These are phyloP conservation scores for Planococcus citri DNA, from an alignment of 1,140 invertebrate genomes.

Conservation along the genomic window DNA sequence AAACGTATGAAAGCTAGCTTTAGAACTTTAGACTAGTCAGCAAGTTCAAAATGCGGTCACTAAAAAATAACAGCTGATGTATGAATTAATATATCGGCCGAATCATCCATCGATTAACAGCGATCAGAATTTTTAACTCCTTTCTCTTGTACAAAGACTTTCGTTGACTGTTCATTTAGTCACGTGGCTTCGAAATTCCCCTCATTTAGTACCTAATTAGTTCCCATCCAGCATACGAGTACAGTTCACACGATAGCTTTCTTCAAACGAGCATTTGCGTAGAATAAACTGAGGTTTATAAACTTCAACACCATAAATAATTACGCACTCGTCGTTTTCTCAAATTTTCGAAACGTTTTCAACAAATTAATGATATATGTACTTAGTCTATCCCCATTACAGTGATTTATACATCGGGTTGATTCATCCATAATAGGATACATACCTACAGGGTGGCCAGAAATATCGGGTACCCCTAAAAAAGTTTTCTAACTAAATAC, in stretches of 20 bases:
- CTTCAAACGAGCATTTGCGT: neutral
- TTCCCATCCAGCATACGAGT: neutral
- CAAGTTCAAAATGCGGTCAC: too few species aligned
- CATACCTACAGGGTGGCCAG: too few species aligned
- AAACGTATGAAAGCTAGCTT: too few species aligned
- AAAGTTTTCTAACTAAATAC: too few species aligned
- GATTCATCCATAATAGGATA: neutral
- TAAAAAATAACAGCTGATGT: too few species aligned
- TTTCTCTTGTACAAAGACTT: too few species aligned
- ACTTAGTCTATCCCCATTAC: neutral
- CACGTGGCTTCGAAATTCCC: neutral
- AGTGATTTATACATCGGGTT: neutral
- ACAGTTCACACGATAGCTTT: neutral
- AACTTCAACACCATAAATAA: conserved; percentile 3
- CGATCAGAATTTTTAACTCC: too few species aligned
- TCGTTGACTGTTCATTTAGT: neutral
- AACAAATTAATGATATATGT: conserved; percentile 3
- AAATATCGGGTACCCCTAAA: too few species aligned
- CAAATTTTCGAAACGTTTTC: conserved; percentile 2
- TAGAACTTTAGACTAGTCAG: too few species aligned
- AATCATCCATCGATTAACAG: too few species aligned
- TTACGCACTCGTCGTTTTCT: neutral
- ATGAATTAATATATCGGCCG: too few species aligned
- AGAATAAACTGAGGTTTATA: neutral
- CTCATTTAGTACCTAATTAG: neutral